These are phyloP conservation scores for Neotragus pygmaeus DNA, from an alignment of 2,113 vertebrate species.

Conservation along the genomic window DNA sequence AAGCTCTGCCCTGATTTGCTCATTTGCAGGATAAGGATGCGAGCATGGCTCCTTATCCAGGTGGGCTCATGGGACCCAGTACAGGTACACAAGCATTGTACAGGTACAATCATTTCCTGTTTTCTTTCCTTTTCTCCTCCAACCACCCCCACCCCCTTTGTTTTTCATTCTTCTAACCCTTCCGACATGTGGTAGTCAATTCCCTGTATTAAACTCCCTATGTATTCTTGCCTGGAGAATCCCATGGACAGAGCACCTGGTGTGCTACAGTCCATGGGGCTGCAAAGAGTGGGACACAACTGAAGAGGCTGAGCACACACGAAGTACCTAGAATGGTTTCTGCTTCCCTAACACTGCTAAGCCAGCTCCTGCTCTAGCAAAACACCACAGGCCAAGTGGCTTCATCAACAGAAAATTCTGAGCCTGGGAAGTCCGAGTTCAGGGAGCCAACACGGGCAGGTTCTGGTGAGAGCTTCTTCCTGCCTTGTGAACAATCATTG, in stretches of 20 bases:
- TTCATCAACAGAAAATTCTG: not conserved
- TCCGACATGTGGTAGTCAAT: not conserved
- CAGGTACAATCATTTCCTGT: too few species aligned
- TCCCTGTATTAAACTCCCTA: not conserved
- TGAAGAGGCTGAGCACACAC: not conserved
- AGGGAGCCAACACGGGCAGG: not conserved
- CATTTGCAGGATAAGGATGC: too few species aligned
- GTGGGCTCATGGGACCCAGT: not conserved
- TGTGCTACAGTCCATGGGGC: not conserved
- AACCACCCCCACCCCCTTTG: not conserved
- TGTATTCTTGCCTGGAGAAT: not conserved
- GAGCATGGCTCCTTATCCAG: rapidly evolving
- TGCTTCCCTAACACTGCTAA: not conserved
- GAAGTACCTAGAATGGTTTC: not conserved
- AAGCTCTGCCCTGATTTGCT: not conserved
- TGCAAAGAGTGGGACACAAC: not conserved
- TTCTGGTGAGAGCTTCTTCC: not conserved
- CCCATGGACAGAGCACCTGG: not conserved
- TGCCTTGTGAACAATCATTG: too few species aligned
- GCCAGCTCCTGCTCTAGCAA: not conserved
- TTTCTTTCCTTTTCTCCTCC: not conserved
- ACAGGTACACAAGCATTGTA: too few species aligned
- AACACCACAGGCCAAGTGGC: not conserved
- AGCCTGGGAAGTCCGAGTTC: not conserved
- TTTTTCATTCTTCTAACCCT: not conserved